Conservation (phyloP, 2,888 invertebrate species). For the Diaperis boleti region DNA sequence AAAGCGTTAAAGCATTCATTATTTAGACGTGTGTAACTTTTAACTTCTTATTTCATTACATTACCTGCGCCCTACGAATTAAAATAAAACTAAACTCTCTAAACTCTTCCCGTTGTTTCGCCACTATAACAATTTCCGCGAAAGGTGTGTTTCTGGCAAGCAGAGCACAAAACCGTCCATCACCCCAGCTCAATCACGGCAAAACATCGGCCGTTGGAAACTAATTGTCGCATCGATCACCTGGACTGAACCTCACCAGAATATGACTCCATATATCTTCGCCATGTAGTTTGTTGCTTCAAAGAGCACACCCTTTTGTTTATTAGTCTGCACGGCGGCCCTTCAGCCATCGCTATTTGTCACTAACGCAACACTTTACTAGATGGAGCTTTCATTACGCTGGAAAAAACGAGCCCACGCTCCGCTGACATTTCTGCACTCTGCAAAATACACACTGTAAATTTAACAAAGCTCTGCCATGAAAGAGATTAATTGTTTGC, state of each 20-base stretch:
- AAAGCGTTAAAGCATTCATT: too few species aligned
- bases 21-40: too few species aligned
- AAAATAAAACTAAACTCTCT: too few species aligned
- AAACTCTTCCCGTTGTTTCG: too few species aligned
- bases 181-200: constrained; percentile 59
- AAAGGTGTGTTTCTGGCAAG: constrained; percentile 26
- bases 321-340: constrained; percentile 38
- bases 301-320: constrained; percentile 37
- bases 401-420: constrained; percentile 43
- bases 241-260: constrained; percentile 52
- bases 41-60: too few species aligned
- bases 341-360: constrained; percentile 48
- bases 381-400: constrained; percentile 50
- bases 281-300: constrained; percentile 31
- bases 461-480: constrained; percentile 47
- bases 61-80: too few species aligned
- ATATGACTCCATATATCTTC: constrained; percentile 59
- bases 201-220: constrained; percentile 56
- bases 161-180: constrained; percentile 53
- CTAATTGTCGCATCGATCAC: constrained; percentile 63
- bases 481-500: constrained; percentile 47
- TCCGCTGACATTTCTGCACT: constrained; percentile 46
- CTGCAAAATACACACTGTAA: constrained; percentile 48
- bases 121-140: constrained; percentile 15
- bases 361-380: constrained; percentile 47